Conservation (phyloP, 2,797 vertebrate species). For the Halcyon badia region DNA sequence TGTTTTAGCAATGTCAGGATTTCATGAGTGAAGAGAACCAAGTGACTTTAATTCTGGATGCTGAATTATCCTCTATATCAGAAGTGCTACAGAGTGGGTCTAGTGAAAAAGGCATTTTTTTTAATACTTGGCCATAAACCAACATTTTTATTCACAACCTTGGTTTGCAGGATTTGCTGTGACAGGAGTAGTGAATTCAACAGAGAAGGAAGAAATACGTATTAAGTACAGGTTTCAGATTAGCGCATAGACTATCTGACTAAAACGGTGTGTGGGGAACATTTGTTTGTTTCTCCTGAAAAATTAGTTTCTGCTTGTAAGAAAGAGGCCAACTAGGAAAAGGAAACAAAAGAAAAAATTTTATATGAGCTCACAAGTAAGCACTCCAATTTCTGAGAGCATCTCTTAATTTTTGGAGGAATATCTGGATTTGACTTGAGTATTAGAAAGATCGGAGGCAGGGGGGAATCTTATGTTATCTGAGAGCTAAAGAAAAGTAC, state of each 20-base stretch:
- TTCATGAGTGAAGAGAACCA: neutral
- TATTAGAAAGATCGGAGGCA: neutral
- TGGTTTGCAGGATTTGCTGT: neutral
- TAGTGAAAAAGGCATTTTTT: neutral
- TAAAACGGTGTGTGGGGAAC: neutral
- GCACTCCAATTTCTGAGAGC: neutral
- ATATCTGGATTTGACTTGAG: neutral
- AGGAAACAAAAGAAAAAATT: neutral
- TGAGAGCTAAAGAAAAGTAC: neutral
- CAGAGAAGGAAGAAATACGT: neutral
- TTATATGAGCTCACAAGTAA: neutral
- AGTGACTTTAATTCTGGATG: neutral
- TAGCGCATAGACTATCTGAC: neutral
- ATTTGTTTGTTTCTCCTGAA: neutral
- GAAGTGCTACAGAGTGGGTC: neutral
- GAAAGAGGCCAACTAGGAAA: neutral
- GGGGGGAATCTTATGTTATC: neutral
- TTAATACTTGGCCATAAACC: neutral
- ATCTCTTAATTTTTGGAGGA: neutral
- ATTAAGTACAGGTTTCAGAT: neutral
- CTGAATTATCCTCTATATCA: neutral
- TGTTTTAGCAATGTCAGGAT: neutral
- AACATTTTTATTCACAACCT: neutral
- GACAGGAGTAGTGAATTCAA: neutral
- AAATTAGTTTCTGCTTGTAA: neutral